Base-by-base conservation (phyloP, 2,113 vertebrate genomes). In the Petaurus breviceps region DNA sequence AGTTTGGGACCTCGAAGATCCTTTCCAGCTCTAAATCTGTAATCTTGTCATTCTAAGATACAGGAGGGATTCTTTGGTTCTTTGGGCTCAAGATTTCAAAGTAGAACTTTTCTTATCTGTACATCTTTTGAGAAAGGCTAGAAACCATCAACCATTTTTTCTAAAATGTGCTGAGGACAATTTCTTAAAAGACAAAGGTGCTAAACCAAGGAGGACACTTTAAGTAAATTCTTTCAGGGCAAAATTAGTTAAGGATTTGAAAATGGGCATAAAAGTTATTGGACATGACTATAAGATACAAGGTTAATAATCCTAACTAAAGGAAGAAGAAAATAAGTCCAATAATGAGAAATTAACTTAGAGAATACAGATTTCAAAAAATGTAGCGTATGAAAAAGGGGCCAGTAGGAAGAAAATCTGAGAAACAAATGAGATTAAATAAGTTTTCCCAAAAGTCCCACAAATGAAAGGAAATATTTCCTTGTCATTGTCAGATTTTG, bases 341-440 rank as follows among this genome's bases (percentile, higher is more conserved):
- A 57, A 54, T 84, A 84, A 92, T 91, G n/a, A 37, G 57, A 31
- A 2, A 68, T 93, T 46, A 92, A 95, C 19, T 93, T 95, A 47
- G 28, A 52, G 91, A 14, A 51, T 92, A 6, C 89, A 5, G 14
- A 22, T 94, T 92, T 90, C 92, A 97, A 92, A 93, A 93, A 77
- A 94, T 55, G 68, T 49, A 68, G 54, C 91, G 9, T 14, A 93
- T 77, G 93, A 25, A 77, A 25, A 93, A 95, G 11, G 92, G 31
- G 25, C 95, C 84, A 0, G 50, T 92, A 95, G 43, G 93, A 96
- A 96, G 31, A 92, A 92, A 93, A 92, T 91, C 51, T 93, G 90
- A 96, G 49, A 92, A 94, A 93, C 31, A 52, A 91, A 51, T 53
- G 26, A 90, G 2, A 51, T 2, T n/a, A 8, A 0, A 25, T 61